Base-by-base conservation (phyloP, 2,888 invertebrate species). In the Lithophane leautieri region DNA sequence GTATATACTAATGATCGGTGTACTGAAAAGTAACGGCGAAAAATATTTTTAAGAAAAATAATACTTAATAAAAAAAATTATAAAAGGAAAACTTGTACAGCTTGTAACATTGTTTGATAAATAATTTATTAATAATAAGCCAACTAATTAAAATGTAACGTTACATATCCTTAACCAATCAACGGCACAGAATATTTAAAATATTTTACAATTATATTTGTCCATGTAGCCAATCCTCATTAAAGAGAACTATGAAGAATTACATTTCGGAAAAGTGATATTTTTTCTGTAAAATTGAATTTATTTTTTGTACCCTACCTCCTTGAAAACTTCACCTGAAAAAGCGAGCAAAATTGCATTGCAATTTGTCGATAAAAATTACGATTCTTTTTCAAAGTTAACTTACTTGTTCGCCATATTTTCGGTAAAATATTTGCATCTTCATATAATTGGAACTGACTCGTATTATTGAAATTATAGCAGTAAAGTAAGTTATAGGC, bases 351-450 rank as follows among this genome's bases (percentile, higher is more conserved):
- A 40, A 40, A n/a, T n/a, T 44, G 44, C 44, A 44, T 25, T n/a
- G 25, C 19, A 11, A 44, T 8, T 47, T 28, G 2, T 47, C 22
- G 12, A 47, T 14, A 47, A 7, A 3, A 25, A 25, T 16, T 63
- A 44, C 12, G 9, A 44, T 25, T 11, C 1, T 19, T 44, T n/a
- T 19, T 44, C 3, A 44, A 25, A 14, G 4, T 22, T 40, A 7
- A n/a, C 8, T 12, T 14, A 6, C 1, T 40, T 40, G 34, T 40
- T 8, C 25, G 34, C 40, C 56, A 67, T 54, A 40, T 42, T 68
- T 68, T 25, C 19, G 25, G 12, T 12, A 68, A 68, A 40, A 56
- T 40, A 67, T 65, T 65, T 28, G 62, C n/a, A 47, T 9, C n/a
- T 16, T 22, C 7, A 40, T 7, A 56, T 8, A n/a, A 16, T 19